Evolutionary conservation across 2,113 vertebrate species (phyloP).

Genomic region (Nanorana parkeri): DNA sequence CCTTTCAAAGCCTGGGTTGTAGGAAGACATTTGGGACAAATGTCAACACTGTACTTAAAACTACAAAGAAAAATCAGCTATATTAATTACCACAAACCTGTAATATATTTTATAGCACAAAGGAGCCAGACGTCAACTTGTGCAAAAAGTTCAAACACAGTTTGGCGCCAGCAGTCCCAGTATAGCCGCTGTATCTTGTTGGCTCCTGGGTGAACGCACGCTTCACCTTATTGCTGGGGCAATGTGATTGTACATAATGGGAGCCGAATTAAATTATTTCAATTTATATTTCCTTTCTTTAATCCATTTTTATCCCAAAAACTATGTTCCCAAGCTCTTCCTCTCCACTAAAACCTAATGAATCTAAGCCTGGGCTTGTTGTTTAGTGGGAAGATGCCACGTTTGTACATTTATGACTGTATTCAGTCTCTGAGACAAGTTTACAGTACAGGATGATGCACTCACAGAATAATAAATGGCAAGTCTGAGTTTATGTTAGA

Average conservation of each 20-base stretch:
- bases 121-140: constrained; percentile 12
- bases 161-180: constrained; percentile 17
- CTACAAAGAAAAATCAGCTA: constrained; percentile 4
- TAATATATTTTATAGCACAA: constrained; percentile 9
- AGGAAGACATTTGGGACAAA: neutral
- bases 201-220: constrained; percentile 1
- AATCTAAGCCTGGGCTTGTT: constrained; percentile 16
- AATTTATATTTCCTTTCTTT: neutral
- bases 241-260: neutral
- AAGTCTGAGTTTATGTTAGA: constrained; percentile 3
- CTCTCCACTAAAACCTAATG: constrained; percentile 8
- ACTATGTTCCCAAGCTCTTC: constrained; percentile 29
- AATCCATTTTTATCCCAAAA: constrained; percentile 33
- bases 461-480: neutral
- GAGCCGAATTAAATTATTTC: constrained; percentile 10
- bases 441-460: constrained; percentile 7
- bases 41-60: neutral
- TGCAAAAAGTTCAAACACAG: constrained; percentile 6
- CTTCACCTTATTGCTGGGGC: neutral
- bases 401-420: constrained; percentile 6
- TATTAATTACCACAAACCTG: neutral
- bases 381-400: constrained; percentile 22
- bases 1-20: too few relatives aligned
- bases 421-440: constrained; percentile 14
- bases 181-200: neutral